phyloP scores from a whole-genome alignment of 1,140 invertebrate genomes.

The Whitmania pigra region DNA sequence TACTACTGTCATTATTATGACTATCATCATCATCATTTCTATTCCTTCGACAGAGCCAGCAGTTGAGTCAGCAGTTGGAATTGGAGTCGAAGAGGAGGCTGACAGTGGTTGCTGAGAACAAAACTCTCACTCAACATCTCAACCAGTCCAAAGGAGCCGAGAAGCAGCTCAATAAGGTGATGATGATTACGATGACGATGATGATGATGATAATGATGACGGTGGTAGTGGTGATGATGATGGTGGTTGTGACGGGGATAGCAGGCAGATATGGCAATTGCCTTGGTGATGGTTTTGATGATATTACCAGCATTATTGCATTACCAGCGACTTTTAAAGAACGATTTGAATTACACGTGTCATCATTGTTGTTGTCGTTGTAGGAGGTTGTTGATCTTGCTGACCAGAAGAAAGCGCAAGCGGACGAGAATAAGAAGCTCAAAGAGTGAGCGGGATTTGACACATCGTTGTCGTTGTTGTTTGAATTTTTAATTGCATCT shows the following conservation, averaged over 20 bases:
- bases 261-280: too few species aligned
- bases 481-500: too few species aligned
- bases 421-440: conserved; percentile 68
- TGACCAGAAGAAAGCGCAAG: conserved; percentile 57
- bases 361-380: conserved; percentile 22
- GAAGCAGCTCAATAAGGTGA: conserved; percentile 51
- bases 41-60: conserved; percentile 48
- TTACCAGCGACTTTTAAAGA: neutral
- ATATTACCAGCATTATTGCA: too few species aligned
- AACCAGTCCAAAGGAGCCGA: conserved; percentile 60
- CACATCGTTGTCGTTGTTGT: neutral
- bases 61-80: conserved; percentile 67
- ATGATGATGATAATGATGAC: neutral
- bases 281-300: too few species aligned
- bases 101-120: conserved; percentile 57
- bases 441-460: conserved; percentile 47
- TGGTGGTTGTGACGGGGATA: neutral
- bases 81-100: conserved; percentile 72
- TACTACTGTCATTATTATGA: neutral
- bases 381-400: conserved; percentile 57
- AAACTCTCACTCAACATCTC: conserved; percentile 56
- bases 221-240: conserved; percentile 6
- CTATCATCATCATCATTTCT: too few species aligned
- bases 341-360: neutral
- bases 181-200: neutral